Conservation (phyloP, 1,140 invertebrate species). For the Listronotus oregonensis region DNA sequence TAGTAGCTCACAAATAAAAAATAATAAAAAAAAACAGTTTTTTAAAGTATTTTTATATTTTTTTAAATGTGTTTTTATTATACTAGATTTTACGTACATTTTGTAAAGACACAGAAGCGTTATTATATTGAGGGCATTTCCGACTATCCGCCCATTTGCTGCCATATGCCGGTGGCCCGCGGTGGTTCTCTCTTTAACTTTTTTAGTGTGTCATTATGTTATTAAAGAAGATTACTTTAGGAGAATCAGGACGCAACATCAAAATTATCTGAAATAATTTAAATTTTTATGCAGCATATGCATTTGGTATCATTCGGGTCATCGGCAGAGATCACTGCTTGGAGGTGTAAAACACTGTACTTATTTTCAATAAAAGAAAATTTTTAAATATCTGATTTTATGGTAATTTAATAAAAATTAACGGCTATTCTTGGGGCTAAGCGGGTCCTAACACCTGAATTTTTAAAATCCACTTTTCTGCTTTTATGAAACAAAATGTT, state of each 20-base stretch:
- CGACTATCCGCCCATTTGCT: background rate
- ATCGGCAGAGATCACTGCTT: background rate
- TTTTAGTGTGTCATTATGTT: constrained; percentile 34
- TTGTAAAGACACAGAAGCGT: constrained; percentile 3
- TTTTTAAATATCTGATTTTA: too few relatives aligned
- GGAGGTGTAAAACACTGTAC: background rate
- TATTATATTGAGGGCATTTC: background rate
- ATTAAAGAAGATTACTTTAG: constrained; percentile 28
- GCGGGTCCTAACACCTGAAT: too few relatives aligned
- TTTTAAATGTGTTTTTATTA: too few relatives aligned
- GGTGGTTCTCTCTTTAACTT: constrained; percentile 22
- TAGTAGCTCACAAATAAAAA: too few relatives aligned
- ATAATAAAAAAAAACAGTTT: too few relatives aligned
- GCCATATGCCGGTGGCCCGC: constrained; percentile 32
- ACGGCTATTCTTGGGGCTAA: too few relatives aligned
- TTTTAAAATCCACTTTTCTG: too few relatives aligned
- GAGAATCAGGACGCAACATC: constrained; percentile 33
- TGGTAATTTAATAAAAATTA: too few relatives aligned
- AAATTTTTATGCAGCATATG: constrained; percentile 35
- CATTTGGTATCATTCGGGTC: constrained; percentile 4
- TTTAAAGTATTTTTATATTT: too few relatives aligned
- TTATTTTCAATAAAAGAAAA: too few relatives aligned
- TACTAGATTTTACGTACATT: background rate
- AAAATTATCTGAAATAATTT: constrained; percentile 25
- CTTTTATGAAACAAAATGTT: too few relatives aligned